Base-by-base conservation (phyloP, 2,113 vertebrate species). In the Numenius arquata region DNA sequence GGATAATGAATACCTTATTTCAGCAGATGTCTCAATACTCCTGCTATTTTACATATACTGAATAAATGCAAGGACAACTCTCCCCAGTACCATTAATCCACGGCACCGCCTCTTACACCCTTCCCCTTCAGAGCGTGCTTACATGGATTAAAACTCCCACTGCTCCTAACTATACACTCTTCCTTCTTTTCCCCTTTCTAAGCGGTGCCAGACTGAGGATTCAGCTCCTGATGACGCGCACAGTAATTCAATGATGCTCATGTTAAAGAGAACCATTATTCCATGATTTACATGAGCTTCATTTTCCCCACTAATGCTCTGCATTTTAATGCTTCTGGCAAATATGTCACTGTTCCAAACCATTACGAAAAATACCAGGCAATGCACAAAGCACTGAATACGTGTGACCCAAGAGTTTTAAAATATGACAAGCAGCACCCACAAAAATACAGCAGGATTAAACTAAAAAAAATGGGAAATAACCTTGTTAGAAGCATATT, bases 41-140 rank as follows among this genome's bases (percentile, higher is more conserved):
- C 27, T 30, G 4, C 43, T 29, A 2, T 8, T 59, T 66, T 19
- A 30, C 13, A 15, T 3, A 17, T 2, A 30, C 5, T 1, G 2
- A 89, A 52, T 6, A 83, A 88, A 36, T 1, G 9, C 25, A 70
- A 41, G n/a, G 29, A 27, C 34, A 40, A 41, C 27, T 9, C 26
- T 19, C n/a, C 40, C 26, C 2, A 2, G 38, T 5, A 18, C 19
- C 77, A 43, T 38, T 19, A 20, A 55, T 20, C 34, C 30, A 47
- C 20, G 47, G 7, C 53, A 21, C 38, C 38, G 47, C 6, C 36
- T 34, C 38, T 15, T 4, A 30, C 16, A 40, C 8, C 43, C n/a
- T 27, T 27, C 7, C 75, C 53, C 47, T 47, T 70, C 29, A 40
- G 66, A 78, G 76, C 26, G 53, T 1, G 8, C 63, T 67, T 8